Evolutionary conservation across 2,113 vertebrate genomes (phyloP).

Genomic region (Oncorhynchus gorbuscha): DNA sequence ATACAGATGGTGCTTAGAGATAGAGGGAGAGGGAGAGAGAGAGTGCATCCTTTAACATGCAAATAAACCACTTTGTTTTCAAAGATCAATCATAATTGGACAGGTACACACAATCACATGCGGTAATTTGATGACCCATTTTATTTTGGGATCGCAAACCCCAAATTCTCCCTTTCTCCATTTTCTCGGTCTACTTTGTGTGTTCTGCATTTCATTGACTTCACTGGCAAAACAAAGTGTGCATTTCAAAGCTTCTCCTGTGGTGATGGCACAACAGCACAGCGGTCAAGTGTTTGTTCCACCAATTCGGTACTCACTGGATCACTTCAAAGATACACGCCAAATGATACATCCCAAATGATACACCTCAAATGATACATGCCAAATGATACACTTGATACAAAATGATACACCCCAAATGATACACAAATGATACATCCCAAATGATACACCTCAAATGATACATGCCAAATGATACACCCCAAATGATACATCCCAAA

Average conservation of each 20-base stretch:
- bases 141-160: constrained; percentile 67
- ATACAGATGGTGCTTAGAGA: constrained; percentile 68
- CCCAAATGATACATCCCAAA: background rate
- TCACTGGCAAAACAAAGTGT: constrained; percentile 41
- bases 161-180: constrained; percentile 31
- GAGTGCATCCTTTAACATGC: constrained; percentile 69
- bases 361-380: no score
- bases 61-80: constrained; percentile 76
- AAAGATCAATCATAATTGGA: constrained; percentile 77
- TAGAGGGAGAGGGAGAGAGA: constrained; percentile 25
- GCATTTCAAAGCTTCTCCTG: constrained; percentile 55
- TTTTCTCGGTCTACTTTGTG: constrained; percentile 23
- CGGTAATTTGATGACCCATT: constrained; percentile 71
- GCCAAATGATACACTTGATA: no score
- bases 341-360: constrained; percentile 2
- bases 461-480: constrained; percentile 21
- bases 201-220: constrained; percentile 24
- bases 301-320: constrained; percentile 16
- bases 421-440: constrained; percentile 3
- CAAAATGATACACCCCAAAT: no score
- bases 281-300: constrained; percentile 33
- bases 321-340: constrained; percentile 30
- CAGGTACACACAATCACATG: constrained; percentile 72
- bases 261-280: constrained; percentile 28
- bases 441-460: no score